These are phyloP conservation scores for Heterochromis multidens DNA, from an alignment of 2,113 vertebrate species.

Conservation along the genomic window DNA sequence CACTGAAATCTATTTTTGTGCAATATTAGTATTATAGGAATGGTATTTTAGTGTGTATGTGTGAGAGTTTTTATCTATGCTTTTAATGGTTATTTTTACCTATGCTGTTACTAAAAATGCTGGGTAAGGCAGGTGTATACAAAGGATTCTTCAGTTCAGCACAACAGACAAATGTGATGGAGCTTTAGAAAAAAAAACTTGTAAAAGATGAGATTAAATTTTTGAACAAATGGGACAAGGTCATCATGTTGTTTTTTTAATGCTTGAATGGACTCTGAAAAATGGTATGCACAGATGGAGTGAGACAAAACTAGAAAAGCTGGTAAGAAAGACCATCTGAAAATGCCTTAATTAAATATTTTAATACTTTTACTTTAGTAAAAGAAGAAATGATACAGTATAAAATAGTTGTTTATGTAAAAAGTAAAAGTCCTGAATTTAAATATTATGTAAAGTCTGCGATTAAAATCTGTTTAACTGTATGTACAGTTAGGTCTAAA, in stretches of 20 bases:
- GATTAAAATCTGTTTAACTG: background rate
- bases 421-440: background rate
- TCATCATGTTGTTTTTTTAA: no score
- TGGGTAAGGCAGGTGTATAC: background rate
- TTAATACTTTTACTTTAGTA: background rate
- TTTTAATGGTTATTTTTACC: background rate
- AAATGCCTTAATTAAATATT: background rate
- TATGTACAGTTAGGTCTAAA: background rate
- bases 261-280: background rate
- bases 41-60: background rate
- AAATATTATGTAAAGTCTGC: background rate
- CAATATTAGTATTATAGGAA: no score
- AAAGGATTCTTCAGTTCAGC: background rate
- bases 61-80: background rate
- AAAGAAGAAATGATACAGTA: background rate
- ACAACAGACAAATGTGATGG: background rate
- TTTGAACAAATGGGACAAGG: background rate
- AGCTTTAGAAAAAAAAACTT: background rate
- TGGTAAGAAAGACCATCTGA: background rate
- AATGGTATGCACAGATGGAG: background rate
- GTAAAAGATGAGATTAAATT: background rate
- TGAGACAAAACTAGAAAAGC: background rate
- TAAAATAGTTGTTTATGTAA: background rate
- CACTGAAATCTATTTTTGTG: background rate
- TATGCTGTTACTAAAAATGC: background rate